Percentiles rank a stretch among this genome's conserved stretches.
Evolutionary conservation across 2,888 invertebrate genomes (phyloP).

Genomic region (Caenorhabditis wallacei): DNA sequence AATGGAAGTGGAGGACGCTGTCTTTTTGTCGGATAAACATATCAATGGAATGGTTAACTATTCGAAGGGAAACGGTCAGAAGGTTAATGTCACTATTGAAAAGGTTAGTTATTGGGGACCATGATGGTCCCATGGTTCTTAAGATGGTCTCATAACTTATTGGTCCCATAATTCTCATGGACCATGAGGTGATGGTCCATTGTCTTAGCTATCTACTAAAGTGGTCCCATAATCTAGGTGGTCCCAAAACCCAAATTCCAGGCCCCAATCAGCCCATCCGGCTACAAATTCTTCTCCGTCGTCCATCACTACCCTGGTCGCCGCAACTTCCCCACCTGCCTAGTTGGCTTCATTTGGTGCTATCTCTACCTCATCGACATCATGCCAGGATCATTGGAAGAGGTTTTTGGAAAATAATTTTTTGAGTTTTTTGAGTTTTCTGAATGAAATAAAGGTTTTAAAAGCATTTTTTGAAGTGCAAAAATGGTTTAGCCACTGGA

Average conservation of each 20-base stretch:
- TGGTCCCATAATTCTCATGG: too few relatives aligned
- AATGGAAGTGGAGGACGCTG: not conserved
- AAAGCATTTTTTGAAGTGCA: too few relatives aligned
- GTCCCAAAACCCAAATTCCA: too few relatives aligned
- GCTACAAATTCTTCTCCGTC: not conserved
- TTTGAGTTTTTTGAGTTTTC: not conserved
- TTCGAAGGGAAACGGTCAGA: not conserved
- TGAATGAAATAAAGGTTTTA: too few relatives aligned
- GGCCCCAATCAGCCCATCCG: constrained; percentile 6
- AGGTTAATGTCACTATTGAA: not conserved
- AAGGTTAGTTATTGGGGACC: not conserved
- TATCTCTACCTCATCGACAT: constrained; percentile 15
- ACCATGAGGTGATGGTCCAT: too few relatives aligned
- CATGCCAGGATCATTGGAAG: not conserved
- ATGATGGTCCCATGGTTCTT: too few relatives aligned
- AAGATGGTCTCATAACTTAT: not conserved
- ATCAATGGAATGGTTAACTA: constrained; percentile 3
- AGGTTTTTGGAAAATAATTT: not conserved
- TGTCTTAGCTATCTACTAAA: too few relatives aligned
- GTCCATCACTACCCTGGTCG: not conserved
- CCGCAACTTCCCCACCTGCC: constrained; percentile 5
- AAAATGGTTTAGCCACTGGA: too few relatives aligned
- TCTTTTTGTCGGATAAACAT: too few relatives aligned
- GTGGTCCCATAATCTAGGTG: too few relatives aligned
- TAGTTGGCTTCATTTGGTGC: constrained; percentile 20